These are phyloP conservation scores for Adelphocoris suturalis DNA, from an alignment of 2,888 invertebrate species.

Conservation along the genomic window DNA sequence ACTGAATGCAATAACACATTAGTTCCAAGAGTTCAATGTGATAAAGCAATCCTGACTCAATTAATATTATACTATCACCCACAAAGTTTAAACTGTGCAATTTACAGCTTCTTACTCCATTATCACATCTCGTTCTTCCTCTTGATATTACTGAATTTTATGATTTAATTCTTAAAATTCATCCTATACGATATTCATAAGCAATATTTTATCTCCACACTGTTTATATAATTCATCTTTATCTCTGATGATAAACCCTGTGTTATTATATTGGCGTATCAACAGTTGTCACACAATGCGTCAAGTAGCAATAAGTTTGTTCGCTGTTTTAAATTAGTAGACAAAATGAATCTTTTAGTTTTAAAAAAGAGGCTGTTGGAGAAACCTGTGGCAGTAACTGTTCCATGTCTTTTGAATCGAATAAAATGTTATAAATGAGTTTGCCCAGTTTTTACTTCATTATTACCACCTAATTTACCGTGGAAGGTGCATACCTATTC, in stretches of 20 bases:
- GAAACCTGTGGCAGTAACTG: conserved; percentile 19
- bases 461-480: too few relatives aligned
- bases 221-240: neutral
- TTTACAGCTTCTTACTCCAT: neutral
- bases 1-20: neutral
- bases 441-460: too few relatives aligned
- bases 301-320: neutral
- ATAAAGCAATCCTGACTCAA: neutral
- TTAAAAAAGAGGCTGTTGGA: conserved; percentile 39
- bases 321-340: neutral
- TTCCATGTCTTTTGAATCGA: neutral
- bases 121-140: neutral
- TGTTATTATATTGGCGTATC: neutral
- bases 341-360: conserved; percentile 24
- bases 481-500: too few relatives aligned
- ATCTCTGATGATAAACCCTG: neutral
- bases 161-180: neutral
- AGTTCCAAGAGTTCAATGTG: neutral
- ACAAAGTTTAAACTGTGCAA: neutral
- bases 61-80: neutral
- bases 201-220: neutral
- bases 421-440: too few relatives aligned
- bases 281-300: neutral
- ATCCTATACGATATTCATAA: neutral
- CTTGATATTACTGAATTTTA: neutral